A percentile compares a stretch with the other conserved stretches of the same genome.
Evolutionary conservation across 2,113 vertebrate species (phyloP).

Genomic region (Archocentrus centrarchus): DNA sequence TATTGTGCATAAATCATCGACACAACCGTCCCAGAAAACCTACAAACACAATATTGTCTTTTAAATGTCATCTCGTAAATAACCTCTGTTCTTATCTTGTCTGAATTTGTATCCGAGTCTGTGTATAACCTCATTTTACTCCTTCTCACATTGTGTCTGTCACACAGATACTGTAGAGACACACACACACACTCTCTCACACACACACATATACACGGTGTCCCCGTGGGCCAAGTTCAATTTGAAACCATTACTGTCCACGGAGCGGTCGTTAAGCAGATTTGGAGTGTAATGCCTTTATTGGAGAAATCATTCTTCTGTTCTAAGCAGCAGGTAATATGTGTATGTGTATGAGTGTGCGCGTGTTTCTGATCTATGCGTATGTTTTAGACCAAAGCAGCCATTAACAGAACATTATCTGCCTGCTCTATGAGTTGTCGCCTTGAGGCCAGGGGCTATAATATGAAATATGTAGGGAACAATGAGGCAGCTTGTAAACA

Average conservation of each 20-base stretch:
- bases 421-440: constrained; percentile 65
- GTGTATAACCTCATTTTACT: constrained; percentile 50
- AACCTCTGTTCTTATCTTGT: constrained; percentile 38
- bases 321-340: constrained; percentile 76
- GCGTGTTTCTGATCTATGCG: constrained; percentile 24
- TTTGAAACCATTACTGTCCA: constrained; percentile 82
- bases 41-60: constrained; percentile 31
- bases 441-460: constrained; percentile 56
- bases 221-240: constrained; percentile 77
- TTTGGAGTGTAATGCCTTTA: constrained; percentile 83
- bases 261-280: constrained; percentile 78
- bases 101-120: constrained; percentile 33
- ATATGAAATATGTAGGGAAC: constrained; percentile 80
- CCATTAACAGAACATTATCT: constrained; percentile 76
- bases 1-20: constrained; percentile 3
- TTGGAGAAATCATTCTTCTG: constrained; percentile 80
- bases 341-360: constrained; percentile 38
- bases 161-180: constrained; percentile 30
- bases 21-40: background rate
- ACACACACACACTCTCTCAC: constrained; percentile 7
- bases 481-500: constrained; percentile 79
- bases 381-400: constrained; percentile 57
- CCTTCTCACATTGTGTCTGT: constrained; percentile 31
- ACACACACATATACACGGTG: constrained; percentile 25
- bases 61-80: constrained; percentile 40